Conservation (phyloP, 2,888 invertebrate genomes). For the Axea sp. region DNA sequence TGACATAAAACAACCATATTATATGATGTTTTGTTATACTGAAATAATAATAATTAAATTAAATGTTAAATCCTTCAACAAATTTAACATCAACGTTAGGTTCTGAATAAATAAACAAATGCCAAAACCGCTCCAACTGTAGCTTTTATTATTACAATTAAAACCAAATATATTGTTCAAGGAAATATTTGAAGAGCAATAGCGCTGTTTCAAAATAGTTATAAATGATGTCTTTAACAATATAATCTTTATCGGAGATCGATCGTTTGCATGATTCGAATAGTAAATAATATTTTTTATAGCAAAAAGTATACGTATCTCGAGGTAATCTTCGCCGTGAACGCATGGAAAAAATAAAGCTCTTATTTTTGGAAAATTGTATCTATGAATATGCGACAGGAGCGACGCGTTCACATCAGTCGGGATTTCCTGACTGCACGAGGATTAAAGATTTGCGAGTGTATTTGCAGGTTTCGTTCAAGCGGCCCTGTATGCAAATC, state of each 20-base stretch:
- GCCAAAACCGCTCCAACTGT: too few relatives aligned
- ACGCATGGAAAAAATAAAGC: conserved; percentile 51
- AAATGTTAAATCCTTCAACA: too few relatives aligned
- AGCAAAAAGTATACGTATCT: conserved; percentile 28
- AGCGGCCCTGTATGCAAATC: conserved; percentile 77
- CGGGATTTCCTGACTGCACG: conserved; percentile 61
- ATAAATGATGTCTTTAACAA: conserved; percentile 8
- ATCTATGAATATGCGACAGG: conserved; percentile 60
- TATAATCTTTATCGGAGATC: conserved; percentile 24
- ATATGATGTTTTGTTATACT: too few relatives aligned
- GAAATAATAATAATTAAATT: too few relatives aligned
- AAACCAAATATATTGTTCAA: neutral
- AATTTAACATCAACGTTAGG: too few relatives aligned
- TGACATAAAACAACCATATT: too few relatives aligned
- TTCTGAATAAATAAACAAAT: too few relatives aligned
- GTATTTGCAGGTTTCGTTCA: conserved; percentile 77
- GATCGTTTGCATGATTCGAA: conserved; percentile 35
- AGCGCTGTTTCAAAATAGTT: neutral
- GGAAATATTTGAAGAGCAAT: neutral
- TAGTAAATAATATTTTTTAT: conserved; percentile 52
- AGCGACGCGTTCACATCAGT: conserved; percentile 62
- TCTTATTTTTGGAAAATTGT: conserved; percentile 61
- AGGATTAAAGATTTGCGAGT: conserved; percentile 77
- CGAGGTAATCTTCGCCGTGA: conserved; percentile 39
- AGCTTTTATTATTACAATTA: too few relatives aligned